phyloP scores from a whole-genome alignment of 2,888 invertebrate genomes.

The Melieria picta region DNA sequence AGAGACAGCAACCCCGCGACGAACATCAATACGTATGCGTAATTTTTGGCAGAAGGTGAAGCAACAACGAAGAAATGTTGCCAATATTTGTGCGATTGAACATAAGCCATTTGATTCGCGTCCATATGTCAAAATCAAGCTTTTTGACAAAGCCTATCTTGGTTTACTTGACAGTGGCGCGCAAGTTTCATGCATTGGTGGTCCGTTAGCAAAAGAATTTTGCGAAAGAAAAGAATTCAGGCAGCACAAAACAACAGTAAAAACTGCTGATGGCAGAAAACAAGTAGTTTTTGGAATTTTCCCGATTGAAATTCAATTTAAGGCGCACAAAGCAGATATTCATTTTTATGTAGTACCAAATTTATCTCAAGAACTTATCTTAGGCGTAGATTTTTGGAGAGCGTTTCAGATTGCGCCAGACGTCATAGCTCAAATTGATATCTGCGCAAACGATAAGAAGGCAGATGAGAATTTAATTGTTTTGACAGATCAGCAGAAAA shows the following conservation, averaged over 20 bases:
- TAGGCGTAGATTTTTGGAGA: constrained; percentile 28
- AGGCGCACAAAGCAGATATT: not conserved
- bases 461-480: not conserved
- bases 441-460: not conserved
- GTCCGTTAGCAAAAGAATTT: not conserved
- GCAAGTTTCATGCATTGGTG: constrained; percentile 29
- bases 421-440: not conserved
- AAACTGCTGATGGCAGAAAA: constrained; percentile 16
- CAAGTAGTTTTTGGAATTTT: constrained; percentile 19
- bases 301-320: not conserved
- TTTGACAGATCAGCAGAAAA: not conserved
- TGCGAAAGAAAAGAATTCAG: not conserved
- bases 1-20: not conserved
- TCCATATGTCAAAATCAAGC: constrained; percentile 32
- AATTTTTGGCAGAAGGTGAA: constrained; percentile 26
- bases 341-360: constrained; percentile 23
- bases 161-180: constrained; percentile 35
- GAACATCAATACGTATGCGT: constrained; percentile 7
- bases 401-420: constrained; percentile 18
- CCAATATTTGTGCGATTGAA: constrained; percentile 2
- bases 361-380: constrained; percentile 17
- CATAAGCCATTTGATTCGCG: constrained; percentile 20
- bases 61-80: constrained; percentile 9
- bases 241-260: constrained; percentile 6
- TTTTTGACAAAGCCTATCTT: constrained; percentile 23